Evolutionary conservation across 2,888 invertebrate species (phyloP), one percentile per base, ranked within the genome.

Genomic region (Disparrhopalites patrizii): DNA sequence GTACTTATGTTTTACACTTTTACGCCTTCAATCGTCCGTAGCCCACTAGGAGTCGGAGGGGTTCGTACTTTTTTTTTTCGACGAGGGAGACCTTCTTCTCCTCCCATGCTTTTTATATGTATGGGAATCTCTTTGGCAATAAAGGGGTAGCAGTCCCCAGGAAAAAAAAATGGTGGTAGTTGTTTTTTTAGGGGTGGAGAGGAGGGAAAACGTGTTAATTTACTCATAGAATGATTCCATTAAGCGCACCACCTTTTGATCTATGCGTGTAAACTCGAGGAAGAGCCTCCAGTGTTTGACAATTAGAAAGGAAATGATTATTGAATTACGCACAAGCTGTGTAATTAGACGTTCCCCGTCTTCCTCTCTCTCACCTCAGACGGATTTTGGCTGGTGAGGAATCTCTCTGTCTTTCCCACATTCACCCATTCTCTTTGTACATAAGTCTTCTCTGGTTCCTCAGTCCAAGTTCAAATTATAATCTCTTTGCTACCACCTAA

Each of bases 271-370:
- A 36, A 13, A 28, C 40, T 15, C 25, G 27, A 30, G 47, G n/a
- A 43, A n/a, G 25, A 20, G 47, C 25, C 47, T 25, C 3, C 7
- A 40, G 62, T 62, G 47, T 54, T 31, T 62, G 62, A 47, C 62
- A 62, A 62, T 62, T 62, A 62, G 54, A 54, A 54, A 54, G 30
- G 33, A 55, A 43, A 18, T 55, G 40, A 62, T 55, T 62, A 62
- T 62, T 62, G 55, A 55, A 55, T 55, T 62, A 55, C 28, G 27
- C n/a, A n/a, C n/a, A 28, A 40, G 43, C 40, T 62, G 54, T 40
- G 40, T 62, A 55, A 62, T 62, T 62, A 62, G 62, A 43, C 33
- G 54, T n/a, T n/a, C n/a, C n/a, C n/a, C n/a, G n/a, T n/a, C n/a
- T n/a, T n/a, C n/a, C n/a, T n/a, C n/a, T n/a, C n/a, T n/a, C n/a